Evolutionary conservation across 2,888 invertebrate genomes (phyloP), one percentile per base, ranked within the genome.

Genomic region (Watsonalla cultraria): DNA sequence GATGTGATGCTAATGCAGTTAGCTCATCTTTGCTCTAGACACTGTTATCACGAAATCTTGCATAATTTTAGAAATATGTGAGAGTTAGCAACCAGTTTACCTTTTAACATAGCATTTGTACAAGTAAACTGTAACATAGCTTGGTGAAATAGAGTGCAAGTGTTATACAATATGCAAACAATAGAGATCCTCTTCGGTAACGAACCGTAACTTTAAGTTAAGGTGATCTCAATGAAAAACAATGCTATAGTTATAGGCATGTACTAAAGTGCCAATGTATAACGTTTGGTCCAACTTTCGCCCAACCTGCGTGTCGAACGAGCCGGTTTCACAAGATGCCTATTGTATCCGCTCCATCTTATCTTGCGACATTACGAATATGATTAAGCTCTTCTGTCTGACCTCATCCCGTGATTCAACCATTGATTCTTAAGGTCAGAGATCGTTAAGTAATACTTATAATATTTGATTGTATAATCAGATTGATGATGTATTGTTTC

Each of bases 341-440:
- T 81, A 89, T 90, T 90, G 90, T 90, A 86, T 82, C 82, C 76
- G 80, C 81, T 80, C 77, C 85, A 84, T 82, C 84, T 86, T 81
- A 81, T 76, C 84, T 90, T 90, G 72, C 88, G 79, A 83, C 82
- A 89, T 76, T 68, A 66, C 77, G 85, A 83, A 87, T 90, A 88
- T 87, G 84, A 90, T 88, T 87, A 87, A 87, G 79, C 79, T 86
- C 81, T 74, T 86, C 77, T 74, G 72, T 76, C 77, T 84, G 84
- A 82, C 82, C 78, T 84, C 82, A 86, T 80, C 63, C 69, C 59
- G 65, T 73, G 76, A 64, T 74, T 74, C 61, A 73, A 74, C 64
- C 54, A 57, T 52, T 53, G 58, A 59, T 46, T 47, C 59, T 15
- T 46, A 42, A 11, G 34, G 45, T 51, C 46, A 39, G 7, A 35